Percentiles rank a stretch among this genome's conserved stretches.
Evolutionary conservation across 2,888 invertebrate genomes (phyloP).

Genomic region (Ichneumon xanthorius): DNA sequence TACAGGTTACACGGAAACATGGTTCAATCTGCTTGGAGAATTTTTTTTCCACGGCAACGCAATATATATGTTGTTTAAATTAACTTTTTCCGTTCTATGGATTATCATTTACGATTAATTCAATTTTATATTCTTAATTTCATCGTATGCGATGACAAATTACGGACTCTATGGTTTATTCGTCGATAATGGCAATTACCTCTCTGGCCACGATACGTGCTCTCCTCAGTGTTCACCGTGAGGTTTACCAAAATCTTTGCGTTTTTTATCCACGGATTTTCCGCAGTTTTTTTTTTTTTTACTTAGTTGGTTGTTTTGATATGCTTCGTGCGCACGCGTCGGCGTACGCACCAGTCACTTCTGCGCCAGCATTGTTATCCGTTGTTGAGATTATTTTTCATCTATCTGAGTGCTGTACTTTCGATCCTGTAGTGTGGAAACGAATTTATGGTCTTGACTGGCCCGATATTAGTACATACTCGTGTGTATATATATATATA

Average conservation of each 20-base stretch:
- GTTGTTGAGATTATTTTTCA: slow-evolving; percentile 14
- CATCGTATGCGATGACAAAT: slow-evolving; percentile 38
- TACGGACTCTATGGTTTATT: slow-evolving; percentile 45
- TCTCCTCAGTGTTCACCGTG: slow-evolving; percentile 5
- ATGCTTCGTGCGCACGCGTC: slow-evolving; percentile 60
- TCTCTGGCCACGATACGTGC: not conserved
- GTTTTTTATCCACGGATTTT: slow-evolving; percentile 26
- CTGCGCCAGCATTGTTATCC: slow-evolving; percentile 27
- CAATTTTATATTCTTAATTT: slow-evolving; percentile 37
- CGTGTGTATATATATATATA: slow-evolving; percentile 39
- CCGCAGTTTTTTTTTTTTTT: not conserved
- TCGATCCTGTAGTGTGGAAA: slow-evolving; percentile 47
- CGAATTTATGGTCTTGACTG: slow-evolving; percentile 54
- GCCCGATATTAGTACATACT: slow-evolving; percentile 46
- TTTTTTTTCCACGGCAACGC: slow-evolving; percentile 25
- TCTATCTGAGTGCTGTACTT: slow-evolving; percentile 42
- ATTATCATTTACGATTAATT: slow-evolving; percentile 52
- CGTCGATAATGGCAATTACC: slow-evolving; percentile 12
- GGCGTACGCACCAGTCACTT: slow-evolving; percentile 35
- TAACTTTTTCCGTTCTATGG: slow-evolving; percentile 37
- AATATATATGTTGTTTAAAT: not conserved
- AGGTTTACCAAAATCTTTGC: slow-evolving; percentile 51
- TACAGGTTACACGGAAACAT: slow-evolving; percentile 42
- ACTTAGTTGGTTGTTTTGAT: slow-evolving; percentile 48
- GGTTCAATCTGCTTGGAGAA: not conserved